Conservation (phyloP, 2,113 vertebrate genomes). For the Sinocyclocheilus grahami region DNA sequence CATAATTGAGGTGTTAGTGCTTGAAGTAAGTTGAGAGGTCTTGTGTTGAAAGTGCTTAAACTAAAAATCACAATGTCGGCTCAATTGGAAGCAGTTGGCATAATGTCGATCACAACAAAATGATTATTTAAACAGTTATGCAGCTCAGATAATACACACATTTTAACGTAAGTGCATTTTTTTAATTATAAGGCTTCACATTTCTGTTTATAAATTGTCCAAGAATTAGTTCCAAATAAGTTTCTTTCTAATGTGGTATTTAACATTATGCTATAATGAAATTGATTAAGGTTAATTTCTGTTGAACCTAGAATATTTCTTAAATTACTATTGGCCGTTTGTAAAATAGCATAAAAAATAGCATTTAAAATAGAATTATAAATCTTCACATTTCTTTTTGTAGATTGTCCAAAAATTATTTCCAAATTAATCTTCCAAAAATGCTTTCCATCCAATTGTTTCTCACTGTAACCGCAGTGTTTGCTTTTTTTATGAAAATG, state of each 20-base stretch:
- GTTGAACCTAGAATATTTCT: too few species aligned
- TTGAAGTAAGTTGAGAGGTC: background rate
- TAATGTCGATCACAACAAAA: background rate
- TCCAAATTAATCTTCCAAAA: background rate
- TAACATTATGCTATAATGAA: too few species aligned
- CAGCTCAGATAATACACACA: background rate
- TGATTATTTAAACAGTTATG: background rate
- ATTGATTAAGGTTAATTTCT: too few species aligned
- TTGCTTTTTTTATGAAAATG: background rate
- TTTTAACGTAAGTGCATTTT: too few species aligned
- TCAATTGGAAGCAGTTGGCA: background rate
- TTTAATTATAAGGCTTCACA: too few species aligned
- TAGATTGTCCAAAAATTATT: background rate
- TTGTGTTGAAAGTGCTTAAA: conserved; percentile 12
- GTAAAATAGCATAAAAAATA: too few species aligned
- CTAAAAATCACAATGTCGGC: background rate
- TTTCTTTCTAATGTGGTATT: too few species aligned
- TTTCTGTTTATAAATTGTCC: background rate
- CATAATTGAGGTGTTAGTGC: background rate
- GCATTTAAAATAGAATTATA: background rate
- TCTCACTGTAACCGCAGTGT: background rate
- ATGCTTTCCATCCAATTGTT: background rate
- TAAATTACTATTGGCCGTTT: too few species aligned
- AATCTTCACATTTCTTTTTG: background rate
- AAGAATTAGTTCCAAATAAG: background rate